Base-by-base conservation (phyloP, 2,888 invertebrate genomes). In the Biston betularia region DNA sequence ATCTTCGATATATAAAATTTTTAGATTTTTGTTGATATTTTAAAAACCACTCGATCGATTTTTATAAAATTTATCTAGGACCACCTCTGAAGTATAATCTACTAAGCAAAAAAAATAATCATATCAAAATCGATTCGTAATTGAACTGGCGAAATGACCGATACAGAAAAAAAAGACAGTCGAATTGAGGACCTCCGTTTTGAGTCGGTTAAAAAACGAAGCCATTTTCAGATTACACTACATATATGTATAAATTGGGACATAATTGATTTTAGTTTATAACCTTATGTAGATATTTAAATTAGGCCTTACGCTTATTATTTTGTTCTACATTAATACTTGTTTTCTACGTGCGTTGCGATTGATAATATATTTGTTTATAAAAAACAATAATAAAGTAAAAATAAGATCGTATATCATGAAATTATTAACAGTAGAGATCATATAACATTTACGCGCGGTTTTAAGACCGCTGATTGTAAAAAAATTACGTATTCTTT, bases 301-400 rank as follows among this genome's bases (percentile, higher is more conserved):
- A 40, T 54, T 54, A 54, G 54, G 42, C 54, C 24, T 54, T 54
- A n/a, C 0, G 10, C 33, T 6, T 12, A 12, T 8, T 14, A 11
- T 54, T 42, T 44, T 54, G 54, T 42, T 54, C 54, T 44, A 12
- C 11, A 42, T 49, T 44, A 44, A 44, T 50, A 50, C 50, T 42
- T 50, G 15, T 14, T 15, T 15, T n/a, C 35, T 52, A 52, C 35
- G 8, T 35, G 35, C 7, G 8, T 52, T 52, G 34, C n/a, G 15
- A 35, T 35, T 52, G 35, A 35, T 8, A 42, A 24, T 24, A 24
- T 24, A 24, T 24, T n/a, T n/a, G n/a, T 7, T 35, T 35, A 6
- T 9, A 38, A 38, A 38, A 38, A 38, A 38, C 9, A 38, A 38
- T 9, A 38, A 38, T 38, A 38, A 38, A 35, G n/a, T 7, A 35